Evolutionary conservation across 1,140 invertebrate species (phyloP), one percentile per base, ranked within the genome.

Genomic region (Sarcophaga peregrina): DNA sequence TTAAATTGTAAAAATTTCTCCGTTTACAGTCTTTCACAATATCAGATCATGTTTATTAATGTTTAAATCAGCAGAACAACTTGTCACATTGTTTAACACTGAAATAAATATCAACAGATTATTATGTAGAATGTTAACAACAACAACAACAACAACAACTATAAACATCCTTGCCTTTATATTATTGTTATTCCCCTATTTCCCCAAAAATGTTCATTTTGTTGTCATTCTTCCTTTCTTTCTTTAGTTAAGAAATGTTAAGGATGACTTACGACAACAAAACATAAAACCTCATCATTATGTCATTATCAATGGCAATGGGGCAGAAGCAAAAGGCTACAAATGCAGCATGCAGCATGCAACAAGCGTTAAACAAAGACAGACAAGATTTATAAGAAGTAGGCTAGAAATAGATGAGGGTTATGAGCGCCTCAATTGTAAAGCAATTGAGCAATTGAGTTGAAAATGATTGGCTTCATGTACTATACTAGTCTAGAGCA

Each of bases 1-100:
- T 1, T 7, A n/a, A 58, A 58, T n/a, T 5, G n/a, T 58, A 13
- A 58, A 58, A 13, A 15, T n/a, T 13, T 58, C 13, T 58, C n/a
- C 15, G 54, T 13, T 7, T 8, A 4, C 54, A 58, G 6, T 58
- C 54, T 58, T n/a, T 58, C 4, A 37, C 25, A 37, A 37, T 37
- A 37, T 37, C 25, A n/a, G 54, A 13, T 4, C 54, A 15, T 58
- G 54, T 58, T 58, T 58, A 58, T n/a, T 58, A 58, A 58, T 58
- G 54, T 58, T 58, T 58, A 58, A 58, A 58, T 58, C 54, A 58
- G 13, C 7, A n/a, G n/a, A 11, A 58, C 54, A 58, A 58, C 54
- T 58, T 58, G 54, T 58, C 54, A 58, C 54, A 58, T 58, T 58
- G 54, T 58, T 58, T 58, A n/a, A 58, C 54, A 58, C 54, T 58